Evolutionary conservation across 2,888 invertebrate species (phyloP).

Genomic region (Amaurobius ferox): DNA sequence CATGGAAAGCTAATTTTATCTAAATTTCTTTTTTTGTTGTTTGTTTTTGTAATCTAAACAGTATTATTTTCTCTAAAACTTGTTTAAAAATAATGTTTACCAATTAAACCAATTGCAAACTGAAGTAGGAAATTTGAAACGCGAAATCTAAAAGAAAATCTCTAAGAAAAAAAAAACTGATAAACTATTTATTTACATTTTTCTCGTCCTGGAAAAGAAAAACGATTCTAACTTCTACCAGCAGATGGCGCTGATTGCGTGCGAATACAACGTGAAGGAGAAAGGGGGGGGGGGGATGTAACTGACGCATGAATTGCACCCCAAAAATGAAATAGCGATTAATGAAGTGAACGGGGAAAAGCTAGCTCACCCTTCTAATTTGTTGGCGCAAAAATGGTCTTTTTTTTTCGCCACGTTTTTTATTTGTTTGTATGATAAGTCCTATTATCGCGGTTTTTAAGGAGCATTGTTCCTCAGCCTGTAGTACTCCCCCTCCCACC

Average conservation of each 20-base stretch:
- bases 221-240: too few species aligned
- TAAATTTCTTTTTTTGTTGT: too few species aligned
- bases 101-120: too few species aligned
- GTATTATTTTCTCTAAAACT: too few species aligned
- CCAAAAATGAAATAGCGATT: constrained; percentile 4
- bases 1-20: too few species aligned
- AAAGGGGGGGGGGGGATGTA: not conserved
- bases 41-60: too few species aligned
- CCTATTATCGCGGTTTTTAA: constrained; percentile 2
- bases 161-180: too few species aligned
- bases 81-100: too few species aligned
- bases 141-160: too few species aligned
- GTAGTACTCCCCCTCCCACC: not conserved
- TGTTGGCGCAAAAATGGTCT: constrained; percentile 2
- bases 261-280: not conserved
- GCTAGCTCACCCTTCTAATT: constrained; percentile 9
- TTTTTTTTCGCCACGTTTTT: not conserved
- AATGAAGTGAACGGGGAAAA: not conserved
- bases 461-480: constrained; percentile 1
- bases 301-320: constrained; percentile 5
- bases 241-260: not conserved
- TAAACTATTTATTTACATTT: too few species aligned
- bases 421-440: constrained; percentile 12
- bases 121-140: too few species aligned
- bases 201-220: too few species aligned